These are phyloP conservation scores for Nannobrachium achirus DNA, from an alignment of 2,113 vertebrate genomes.

Conservation along the genomic window DNA sequence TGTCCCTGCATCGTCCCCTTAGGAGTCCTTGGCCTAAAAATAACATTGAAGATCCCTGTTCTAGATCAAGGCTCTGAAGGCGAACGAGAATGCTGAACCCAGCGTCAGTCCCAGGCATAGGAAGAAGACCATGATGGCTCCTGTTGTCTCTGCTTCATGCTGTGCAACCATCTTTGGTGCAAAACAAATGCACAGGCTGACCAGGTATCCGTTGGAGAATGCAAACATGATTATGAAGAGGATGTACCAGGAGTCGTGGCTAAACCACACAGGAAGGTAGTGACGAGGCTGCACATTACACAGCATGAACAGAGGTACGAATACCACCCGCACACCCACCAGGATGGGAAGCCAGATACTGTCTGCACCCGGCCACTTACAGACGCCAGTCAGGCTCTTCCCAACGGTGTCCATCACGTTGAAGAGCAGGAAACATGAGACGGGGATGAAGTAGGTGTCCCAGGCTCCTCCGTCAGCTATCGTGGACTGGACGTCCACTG, in stretches of 20 bases:
- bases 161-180: slow-evolving; percentile 93
- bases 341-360: slow-evolving; percentile 85
- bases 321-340: slow-evolving; percentile 85
- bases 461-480: too few relatives aligned
- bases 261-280: slow-evolving; percentile 78
- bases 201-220: slow-evolving; percentile 95
- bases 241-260: slow-evolving; percentile 92
- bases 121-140: slow-evolving; percentile 96
- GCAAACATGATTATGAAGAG: slow-evolving; percentile 92
- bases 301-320: slow-evolving; percentile 92
- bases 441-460: too few relatives aligned
- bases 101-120: slow-evolving; percentile 91
- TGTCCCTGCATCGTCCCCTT: too few relatives aligned
- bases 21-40: too few relatives aligned
- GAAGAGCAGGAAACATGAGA: too few relatives aligned
- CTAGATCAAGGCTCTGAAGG: slow-evolving; percentile 84
- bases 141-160: slow-evolving; percentile 92
- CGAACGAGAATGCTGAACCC: slow-evolving; percentile 88
- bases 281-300: slow-evolving; percentile 86
- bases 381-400: too few relatives aligned
- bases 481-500: too few relatives aligned
- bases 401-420: too few relatives aligned
- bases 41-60: too few relatives aligned
- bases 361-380: too few relatives aligned
- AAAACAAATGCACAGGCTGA: slow-evolving; percentile 98